These are phyloP conservation scores for Reinhardtius hippoglossoides DNA, from an alignment of 2,113 vertebrate genomes.

Conservation along the genomic window DNA sequence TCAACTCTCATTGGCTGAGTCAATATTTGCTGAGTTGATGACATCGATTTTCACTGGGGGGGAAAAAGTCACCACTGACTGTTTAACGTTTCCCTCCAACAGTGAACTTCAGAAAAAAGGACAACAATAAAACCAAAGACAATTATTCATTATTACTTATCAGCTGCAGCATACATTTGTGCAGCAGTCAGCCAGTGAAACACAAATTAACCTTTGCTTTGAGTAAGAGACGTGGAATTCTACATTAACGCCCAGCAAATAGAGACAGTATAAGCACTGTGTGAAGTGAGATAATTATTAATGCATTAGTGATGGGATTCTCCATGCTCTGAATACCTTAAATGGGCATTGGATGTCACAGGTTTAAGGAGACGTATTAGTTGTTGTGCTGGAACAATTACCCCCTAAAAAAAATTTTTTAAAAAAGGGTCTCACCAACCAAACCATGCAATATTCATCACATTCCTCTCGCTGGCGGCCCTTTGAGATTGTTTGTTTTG, in stretches of 20 bases:
- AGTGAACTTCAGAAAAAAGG: background rate
- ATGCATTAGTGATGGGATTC: constrained; percentile 36
- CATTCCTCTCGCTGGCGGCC: constrained; percentile 23
- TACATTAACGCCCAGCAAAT: constrained; percentile 23
- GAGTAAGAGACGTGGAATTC: constrained; percentile 11
- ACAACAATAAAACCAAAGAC: background rate
- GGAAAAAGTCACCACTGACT: background rate
- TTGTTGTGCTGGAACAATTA: constrained; percentile 54
- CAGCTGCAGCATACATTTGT: constrained; percentile 12
- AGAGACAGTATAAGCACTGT: constrained; percentile 20
- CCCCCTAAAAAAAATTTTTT: constrained; percentile 17
- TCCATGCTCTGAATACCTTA: constrained; percentile 52
- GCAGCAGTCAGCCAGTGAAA: constrained; percentile 25
- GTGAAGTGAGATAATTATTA: constrained; percentile 49
- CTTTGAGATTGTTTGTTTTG: constrained; percentile 31
- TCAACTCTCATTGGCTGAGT: background rate
- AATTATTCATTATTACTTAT: constrained; percentile 25
- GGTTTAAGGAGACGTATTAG: constrained; percentile 35
- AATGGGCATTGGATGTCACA: constrained; percentile 29
- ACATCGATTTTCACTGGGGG: too few relatives aligned
- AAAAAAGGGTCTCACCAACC: constrained; percentile 34
- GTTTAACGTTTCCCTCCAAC: background rate
- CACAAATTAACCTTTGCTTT: constrained; percentile 37
- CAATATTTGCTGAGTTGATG: background rate
- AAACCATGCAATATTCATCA: constrained; percentile 64